These are phyloP conservation scores for Anneissia japonica DNA, from an alignment of 35 echinoderm and acorn worm genomes.

Conservation along the genomic window DNA sequence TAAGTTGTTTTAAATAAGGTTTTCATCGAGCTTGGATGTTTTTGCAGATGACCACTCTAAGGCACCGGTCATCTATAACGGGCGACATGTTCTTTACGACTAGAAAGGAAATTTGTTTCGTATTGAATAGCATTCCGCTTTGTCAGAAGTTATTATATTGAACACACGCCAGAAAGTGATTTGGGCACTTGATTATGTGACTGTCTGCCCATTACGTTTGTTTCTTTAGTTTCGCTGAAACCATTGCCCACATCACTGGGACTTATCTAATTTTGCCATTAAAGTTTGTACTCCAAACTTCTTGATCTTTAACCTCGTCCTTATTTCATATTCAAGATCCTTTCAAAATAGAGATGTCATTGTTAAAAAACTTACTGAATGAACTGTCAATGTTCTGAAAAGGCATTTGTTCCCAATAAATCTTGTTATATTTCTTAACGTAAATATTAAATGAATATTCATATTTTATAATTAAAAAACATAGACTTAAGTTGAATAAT, in stretches of 20 bases:
- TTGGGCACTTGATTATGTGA: neutral
- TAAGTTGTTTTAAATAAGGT: neutral
- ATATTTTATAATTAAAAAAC: too few relatives aligned
- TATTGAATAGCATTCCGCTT: neutral
- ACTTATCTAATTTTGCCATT: neutral
- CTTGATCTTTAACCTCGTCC: neutral
- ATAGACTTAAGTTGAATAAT: too few relatives aligned
- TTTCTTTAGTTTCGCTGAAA: neutral
- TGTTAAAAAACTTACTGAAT: too few relatives aligned
- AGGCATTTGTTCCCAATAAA: too few relatives aligned
- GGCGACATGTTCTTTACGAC: neutral
- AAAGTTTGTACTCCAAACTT: neutral
- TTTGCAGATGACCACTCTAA: neutral
- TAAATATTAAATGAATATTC: too few relatives aligned
- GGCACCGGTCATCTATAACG: neutral
- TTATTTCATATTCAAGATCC: neutral
- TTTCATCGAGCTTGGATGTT: neutral
- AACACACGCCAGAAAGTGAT: neutral
- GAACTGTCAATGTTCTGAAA: too few relatives aligned
- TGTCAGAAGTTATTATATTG: neutral
- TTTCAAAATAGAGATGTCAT: too few relatives aligned
- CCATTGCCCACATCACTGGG: neutral
- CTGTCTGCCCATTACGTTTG: neutral
- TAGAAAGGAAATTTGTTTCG: neutral
- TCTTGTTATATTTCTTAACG: too few relatives aligned